Evolutionary conservation across 2,797 vertebrate genomes (phyloP), one percentile per base, ranked within the genome.

Genomic region (Chaenodraco wilsoni): DNA sequence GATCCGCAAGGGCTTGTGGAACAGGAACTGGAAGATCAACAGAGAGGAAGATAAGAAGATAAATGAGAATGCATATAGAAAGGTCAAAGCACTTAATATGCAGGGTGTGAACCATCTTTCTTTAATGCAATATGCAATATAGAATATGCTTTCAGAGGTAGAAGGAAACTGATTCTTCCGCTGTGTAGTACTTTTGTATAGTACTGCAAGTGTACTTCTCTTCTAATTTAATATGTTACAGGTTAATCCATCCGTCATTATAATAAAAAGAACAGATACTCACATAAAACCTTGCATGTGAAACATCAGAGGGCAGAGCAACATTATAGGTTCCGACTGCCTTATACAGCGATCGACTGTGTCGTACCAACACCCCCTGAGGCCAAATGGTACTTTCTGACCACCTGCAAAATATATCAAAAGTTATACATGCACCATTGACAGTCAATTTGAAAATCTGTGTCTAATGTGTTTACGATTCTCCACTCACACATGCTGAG

Each of bases 341-440:
- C 91, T 97, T 98, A 84, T 99, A 99, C 14, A 99, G 95, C 88
- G 94, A 96, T 65, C 98, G 96, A 89, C 96, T 99, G 82, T 99
- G 98, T 86, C 98, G 96, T 89, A 99, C 98, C 90, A 99, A 89
- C 61, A 99, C 98, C 46, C 98, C 98, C 91, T 99, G 98, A 49
- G 98, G 98, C 98, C 98, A 99, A 87, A 99, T 96, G 46, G 97
- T 99, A 84, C 94, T 95, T 90, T 99, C 97, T 69, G 98, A 99
- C 98, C 98, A 99, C 91, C 98, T 99, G 93, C 51, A 81, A 89
- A 64, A 86, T 15, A 79, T 49, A 82, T 33, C 66, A 54, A 81
- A 37, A 60, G 68, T 59, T 61, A 78, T 3, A 43, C 58, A 73
- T 2, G 68, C 54, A 56, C 1, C 16, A 44, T 17, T 43, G 48